A percentile compares a stretch with the other conserved stretches of the same genome.
These are phyloP conservation scores for Ptychoptera albimana DNA, from an alignment of 2,888 invertebrate genomes.

Conservation along the genomic window DNA sequence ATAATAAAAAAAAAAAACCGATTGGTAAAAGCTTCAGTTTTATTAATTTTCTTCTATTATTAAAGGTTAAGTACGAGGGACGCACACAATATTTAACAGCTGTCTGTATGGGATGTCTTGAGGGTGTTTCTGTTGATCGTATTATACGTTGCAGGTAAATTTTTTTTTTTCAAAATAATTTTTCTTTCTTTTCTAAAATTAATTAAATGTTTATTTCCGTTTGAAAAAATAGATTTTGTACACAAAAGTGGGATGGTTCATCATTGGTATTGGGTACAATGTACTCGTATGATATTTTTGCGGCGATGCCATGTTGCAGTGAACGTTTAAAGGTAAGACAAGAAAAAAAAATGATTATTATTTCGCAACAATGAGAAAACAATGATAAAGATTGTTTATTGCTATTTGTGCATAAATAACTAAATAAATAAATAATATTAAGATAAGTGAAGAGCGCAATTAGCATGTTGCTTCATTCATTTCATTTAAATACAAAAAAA, in stretches of 20 bases:
- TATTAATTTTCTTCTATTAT: too few species aligned
- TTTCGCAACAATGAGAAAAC: background rate
- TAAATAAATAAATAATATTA: too few species aligned
- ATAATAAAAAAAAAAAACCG: too few species aligned
- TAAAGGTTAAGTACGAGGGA: slow-evolving; percentile 79
- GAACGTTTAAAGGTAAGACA: slow-evolving; percentile 70
- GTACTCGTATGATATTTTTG: slow-evolving; percentile 97
- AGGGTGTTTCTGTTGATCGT: slow-evolving; percentile 60
- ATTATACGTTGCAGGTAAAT: slow-evolving; percentile 57
- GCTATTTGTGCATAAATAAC: too few species aligned
- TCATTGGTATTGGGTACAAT: slow-evolving; percentile 90
- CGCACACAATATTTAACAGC: slow-evolving; percentile 81
- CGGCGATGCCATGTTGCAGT: slow-evolving; percentile 90
- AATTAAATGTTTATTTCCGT: background rate
- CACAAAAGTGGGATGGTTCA: slow-evolving; percentile 81
- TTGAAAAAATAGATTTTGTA: slow-evolving; percentile 41
- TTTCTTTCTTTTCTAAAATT: background rate
- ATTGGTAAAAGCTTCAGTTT: too few species aligned
- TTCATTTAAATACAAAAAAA: too few species aligned
- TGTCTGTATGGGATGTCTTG: slow-evolving; percentile 88
- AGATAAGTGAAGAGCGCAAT: too few species aligned
- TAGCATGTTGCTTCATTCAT: too few species aligned
- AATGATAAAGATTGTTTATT: too few species aligned
- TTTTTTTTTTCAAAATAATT: too few species aligned
- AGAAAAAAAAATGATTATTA: background rate